Evolutionary conservation across 2,888 invertebrate species (phyloP).

Genomic region (Watsonalla binaria): DNA sequence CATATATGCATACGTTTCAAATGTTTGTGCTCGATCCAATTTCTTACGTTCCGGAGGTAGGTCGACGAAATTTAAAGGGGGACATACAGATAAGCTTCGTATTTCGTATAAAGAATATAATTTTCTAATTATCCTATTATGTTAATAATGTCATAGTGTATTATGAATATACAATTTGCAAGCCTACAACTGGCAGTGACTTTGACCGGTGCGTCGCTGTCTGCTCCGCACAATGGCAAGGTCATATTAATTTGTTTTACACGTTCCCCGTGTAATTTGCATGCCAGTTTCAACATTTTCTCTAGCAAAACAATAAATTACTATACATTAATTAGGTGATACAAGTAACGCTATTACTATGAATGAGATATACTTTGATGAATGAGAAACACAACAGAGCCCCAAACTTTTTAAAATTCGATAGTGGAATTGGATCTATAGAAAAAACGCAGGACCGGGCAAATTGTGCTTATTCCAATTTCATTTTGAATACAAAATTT

Average conservation of each 20-base stretch:
- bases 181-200: slow-evolving; percentile 43
- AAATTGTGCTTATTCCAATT: too few relatives aligned
- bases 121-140: background rate
- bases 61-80: background rate
- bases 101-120: too few relatives aligned
- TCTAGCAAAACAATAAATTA: slow-evolving; percentile 10
- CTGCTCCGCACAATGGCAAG: slow-evolving; percentile 43
- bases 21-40: background rate
- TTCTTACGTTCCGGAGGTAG: background rate
- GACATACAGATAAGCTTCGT: too few relatives aligned
- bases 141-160: slow-evolving; percentile 12
- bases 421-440: too few relatives aligned
- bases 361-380: too few relatives aligned
- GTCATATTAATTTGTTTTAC: slow-evolving; percentile 39
- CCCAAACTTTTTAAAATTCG: too few relatives aligned
- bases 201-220: slow-evolving; percentile 47
- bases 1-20: background rate
- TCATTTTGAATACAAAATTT: too few relatives aligned
- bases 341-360: background rate
- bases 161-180: slow-evolving; percentile 14
- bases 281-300: slow-evolving; percentile 25
- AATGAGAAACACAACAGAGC: too few relatives aligned
- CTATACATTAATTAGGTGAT: background rate
- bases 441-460: too few relatives aligned
- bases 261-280: slow-evolving; percentile 29